phyloP scores from a whole-genome alignment of 2,797 vertebrate genomes.

The Psittacula derbiana region DNA sequence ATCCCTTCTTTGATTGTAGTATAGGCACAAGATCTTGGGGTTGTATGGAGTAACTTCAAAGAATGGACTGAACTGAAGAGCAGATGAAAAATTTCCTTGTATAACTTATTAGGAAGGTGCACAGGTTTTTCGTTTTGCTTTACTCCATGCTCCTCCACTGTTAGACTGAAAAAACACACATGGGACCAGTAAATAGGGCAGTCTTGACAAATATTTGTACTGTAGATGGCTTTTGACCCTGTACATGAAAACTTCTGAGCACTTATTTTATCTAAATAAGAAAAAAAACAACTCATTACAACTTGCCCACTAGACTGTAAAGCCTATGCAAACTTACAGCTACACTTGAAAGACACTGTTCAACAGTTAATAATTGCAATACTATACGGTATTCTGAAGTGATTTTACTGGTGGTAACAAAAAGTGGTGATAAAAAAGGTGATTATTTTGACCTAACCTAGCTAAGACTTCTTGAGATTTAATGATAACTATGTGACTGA shows the following conservation, averaged over 20 bases:
- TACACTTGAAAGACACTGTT: neutral
- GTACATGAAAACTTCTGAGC: neutral
- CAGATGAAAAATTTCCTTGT: neutral
- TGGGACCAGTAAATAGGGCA: neutral
- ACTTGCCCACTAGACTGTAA: neutral
- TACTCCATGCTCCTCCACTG: neutral
- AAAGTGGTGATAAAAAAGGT: neutral
- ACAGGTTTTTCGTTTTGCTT: neutral
- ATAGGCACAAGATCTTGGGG: neutral
- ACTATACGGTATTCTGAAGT: neutral
- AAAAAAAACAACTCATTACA: rapidly evolving
- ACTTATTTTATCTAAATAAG: neutral
- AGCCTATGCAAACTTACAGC: neutral
- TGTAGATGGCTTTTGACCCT: neutral
- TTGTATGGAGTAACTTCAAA: neutral
- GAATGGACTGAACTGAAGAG: neutral
- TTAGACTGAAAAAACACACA: neutral
- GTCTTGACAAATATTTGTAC: neutral
- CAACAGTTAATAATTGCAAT: neutral
- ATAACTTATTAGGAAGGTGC: neutral
- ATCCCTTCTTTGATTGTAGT: neutral
- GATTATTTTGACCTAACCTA: neutral
- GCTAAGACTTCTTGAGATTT: neutral
- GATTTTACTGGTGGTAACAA: neutral
- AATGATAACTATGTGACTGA: neutral